Evolutionary conservation across 1,140 invertebrate genomes (phyloP).

Genomic region (Eriocheir sinensis): DNA sequence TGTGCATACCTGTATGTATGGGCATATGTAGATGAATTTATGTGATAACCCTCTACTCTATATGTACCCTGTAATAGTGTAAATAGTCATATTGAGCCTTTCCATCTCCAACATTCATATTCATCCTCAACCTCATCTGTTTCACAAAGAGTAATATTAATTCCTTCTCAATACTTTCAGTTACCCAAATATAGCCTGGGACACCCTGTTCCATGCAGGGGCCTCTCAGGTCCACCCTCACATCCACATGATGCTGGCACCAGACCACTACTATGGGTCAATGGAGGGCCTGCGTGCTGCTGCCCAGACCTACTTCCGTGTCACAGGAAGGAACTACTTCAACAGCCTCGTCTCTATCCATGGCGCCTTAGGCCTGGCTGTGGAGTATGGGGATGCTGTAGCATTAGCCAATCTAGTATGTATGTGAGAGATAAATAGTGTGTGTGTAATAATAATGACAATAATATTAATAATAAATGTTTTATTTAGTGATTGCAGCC

Average conservation of each 20-base stretch:
- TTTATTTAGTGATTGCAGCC: too few relatives aligned
- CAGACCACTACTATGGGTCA: slow-evolving; percentile 82
- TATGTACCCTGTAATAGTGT: background rate
- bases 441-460: too few relatives aligned
- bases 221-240: slow-evolving; percentile 84
- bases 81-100: background rate
- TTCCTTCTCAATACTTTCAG: slow-evolving; percentile 26
- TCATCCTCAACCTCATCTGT: too few relatives aligned
- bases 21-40: background rate
- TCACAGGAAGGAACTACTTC: slow-evolving; percentile 81
- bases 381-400: slow-evolving; percentile 81
- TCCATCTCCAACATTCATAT: background rate
- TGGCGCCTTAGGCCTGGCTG: slow-evolving; percentile 81
- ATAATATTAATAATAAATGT: too few relatives aligned
- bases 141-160: too few relatives aligned
- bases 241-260: slow-evolving; percentile 82
- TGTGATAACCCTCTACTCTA: background rate
- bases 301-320: slow-evolving; percentile 80
- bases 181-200: slow-evolving; percentile 82
- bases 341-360: slow-evolving; percentile 82
- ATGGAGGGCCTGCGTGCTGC: slow-evolving; percentile 81
- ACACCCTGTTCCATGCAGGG: slow-evolving; percentile 83
- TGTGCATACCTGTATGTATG: background rate
- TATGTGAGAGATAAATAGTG: background rate
- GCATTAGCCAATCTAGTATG: slow-evolving; percentile 81